Conservation (phyloP, 1,140 invertebrate genomes). For the Thaumetopoea pityocampa region DNA sequence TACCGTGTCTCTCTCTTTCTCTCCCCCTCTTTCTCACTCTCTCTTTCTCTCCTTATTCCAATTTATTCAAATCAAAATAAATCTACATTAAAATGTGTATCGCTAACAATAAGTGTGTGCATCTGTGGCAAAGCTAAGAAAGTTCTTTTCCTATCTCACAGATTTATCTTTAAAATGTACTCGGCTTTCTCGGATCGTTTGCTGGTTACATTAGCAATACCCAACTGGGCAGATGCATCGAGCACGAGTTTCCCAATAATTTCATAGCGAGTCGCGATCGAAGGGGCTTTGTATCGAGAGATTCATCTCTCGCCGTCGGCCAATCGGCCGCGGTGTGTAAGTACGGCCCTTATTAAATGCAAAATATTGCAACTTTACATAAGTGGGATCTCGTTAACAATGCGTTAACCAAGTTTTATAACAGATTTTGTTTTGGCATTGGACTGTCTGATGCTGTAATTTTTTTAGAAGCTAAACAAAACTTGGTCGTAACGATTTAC, state of each 20-base stretch:
- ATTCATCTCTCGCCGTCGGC: slow-evolving; percentile 60
- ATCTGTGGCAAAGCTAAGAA: slow-evolving; percentile 34
- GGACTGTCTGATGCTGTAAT: neutral
- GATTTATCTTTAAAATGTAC: slow-evolving; percentile 66
- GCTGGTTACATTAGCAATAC: slow-evolving; percentile 47
- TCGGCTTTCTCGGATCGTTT: slow-evolving; percentile 51
- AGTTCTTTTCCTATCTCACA: slow-evolving; percentile 42
- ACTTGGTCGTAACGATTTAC: too few species aligned
- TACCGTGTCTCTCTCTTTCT: too few species aligned
- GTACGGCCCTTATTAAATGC: slow-evolving; percentile 64
- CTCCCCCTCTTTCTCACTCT: too few species aligned
- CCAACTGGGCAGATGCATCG: slow-evolving; percentile 56
- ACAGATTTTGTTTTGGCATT: slow-evolving; percentile 15
- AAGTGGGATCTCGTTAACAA: slow-evolving; percentile 60
- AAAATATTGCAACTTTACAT: slow-evolving; percentile 66
- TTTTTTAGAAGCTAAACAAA: neutral
- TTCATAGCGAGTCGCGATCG: slow-evolving; percentile 56
- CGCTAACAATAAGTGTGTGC: slow-evolving; percentile 29
- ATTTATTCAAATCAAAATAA: too few species aligned
- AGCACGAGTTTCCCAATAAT: slow-evolving; percentile 68
- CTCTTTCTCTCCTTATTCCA: too few species aligned
- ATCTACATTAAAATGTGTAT: slow-evolving; percentile 1
- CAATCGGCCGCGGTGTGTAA: slow-evolving; percentile 43
- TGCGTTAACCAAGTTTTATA: slow-evolving; percentile 52
- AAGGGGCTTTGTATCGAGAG: slow-evolving; percentile 39